Evolutionary conservation across 2,888 invertebrate species (phyloP).

Genomic region (Pogonocherus hispidulus): DNA sequence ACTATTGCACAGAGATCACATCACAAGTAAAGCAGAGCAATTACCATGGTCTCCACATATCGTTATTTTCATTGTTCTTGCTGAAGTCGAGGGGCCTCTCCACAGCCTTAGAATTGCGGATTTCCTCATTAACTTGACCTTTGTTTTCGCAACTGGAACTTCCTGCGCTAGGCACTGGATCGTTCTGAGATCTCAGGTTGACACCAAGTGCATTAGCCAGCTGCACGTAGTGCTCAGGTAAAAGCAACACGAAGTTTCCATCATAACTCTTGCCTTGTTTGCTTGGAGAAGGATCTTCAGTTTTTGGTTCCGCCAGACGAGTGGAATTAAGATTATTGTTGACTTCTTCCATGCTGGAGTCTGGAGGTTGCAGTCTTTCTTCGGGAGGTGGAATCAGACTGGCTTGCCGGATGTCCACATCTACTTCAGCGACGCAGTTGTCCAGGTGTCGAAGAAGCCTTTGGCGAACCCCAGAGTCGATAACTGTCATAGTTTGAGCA

Average conservation of each 20-base stretch:
- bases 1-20: conserved; percentile 24
- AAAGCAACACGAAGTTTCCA: conserved; percentile 74
- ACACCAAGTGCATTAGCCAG: conserved; percentile 71
- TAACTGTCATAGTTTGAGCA: conserved; percentile 72
- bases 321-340: conserved; percentile 57
- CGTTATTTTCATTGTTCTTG: conserved; percentile 64
- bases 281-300: conserved; percentile 22
- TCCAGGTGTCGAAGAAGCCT: conserved; percentile 74
- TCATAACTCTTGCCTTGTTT: conserved; percentile 72
- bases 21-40: conserved; percentile 18
- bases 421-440: conserved; percentile 75
- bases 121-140: conserved; percentile 39
- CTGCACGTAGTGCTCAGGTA: conserved; percentile 76
- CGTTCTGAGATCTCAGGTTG: conserved; percentile 63
- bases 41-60: conserved; percentile 73
- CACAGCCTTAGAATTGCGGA: conserved; percentile 55
- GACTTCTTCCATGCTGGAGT: conserved; percentile 66
- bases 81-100: conserved; percentile 71
- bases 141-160: conserved; percentile 47
- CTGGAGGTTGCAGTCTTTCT: conserved; percentile 62
- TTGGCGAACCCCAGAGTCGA: conserved; percentile 74
- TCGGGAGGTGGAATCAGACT: conserved; percentile 44
- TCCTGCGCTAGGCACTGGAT: conserved; percentile 50
- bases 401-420: conserved; percentile 68
- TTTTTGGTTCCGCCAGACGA: conserved; percentile 24